A percentile compares a stretch with the other conserved stretches of the same genome.
These are phyloP conservation scores for Echeneis naucrates DNA, from an alignment of 2,797 vertebrate genomes.

Conservation along the genomic window DNA sequence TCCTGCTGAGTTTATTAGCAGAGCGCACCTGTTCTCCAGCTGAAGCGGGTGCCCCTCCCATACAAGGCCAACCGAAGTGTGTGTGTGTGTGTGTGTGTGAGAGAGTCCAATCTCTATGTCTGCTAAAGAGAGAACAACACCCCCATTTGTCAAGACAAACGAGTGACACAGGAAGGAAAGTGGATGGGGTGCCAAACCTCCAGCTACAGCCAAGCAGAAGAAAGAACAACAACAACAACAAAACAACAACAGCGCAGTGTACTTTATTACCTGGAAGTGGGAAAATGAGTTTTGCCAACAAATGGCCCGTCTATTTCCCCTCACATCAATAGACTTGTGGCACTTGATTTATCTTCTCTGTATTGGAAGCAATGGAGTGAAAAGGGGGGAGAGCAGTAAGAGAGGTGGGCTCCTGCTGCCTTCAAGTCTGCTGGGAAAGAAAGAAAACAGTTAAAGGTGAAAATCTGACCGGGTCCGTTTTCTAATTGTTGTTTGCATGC, in stretches of 20 bases:
- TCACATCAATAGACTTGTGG: conserved; percentile 73
- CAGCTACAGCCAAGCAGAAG: conserved; percentile 47
- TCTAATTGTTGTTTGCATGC: too few species aligned
- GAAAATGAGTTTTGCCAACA: conserved; percentile 83
- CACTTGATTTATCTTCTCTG: conserved; percentile 78
- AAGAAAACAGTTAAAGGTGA: neutral
- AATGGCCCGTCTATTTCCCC: conserved; percentile 77
- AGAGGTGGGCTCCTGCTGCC: conserved; percentile 41
- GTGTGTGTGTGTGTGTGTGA: conserved; percentile 7
- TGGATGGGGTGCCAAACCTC: conserved; percentile 53
- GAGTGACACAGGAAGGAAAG: conserved; percentile 44
- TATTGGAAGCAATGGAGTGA: conserved; percentile 71
- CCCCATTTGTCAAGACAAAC: conserved; percentile 76
- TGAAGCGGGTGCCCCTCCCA: conserved; percentile 39
- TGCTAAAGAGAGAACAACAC: conserved; percentile 60
- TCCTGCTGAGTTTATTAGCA: conserved; percentile 50
- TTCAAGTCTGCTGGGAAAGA: conserved; percentile 12
- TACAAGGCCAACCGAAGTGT: conserved; percentile 14
- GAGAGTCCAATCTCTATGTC: conserved; percentile 41
- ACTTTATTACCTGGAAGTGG: conserved; percentile 79
- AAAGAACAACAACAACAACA: too few species aligned
- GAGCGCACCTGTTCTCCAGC: conserved; percentile 47
- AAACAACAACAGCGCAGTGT: conserved; percentile 59
- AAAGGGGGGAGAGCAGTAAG: conserved; percentile 35
- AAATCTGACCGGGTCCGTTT: neutral